Conservation (phyloP, 2,113 vertebrate species). For the Electrona antarctica region DNA sequence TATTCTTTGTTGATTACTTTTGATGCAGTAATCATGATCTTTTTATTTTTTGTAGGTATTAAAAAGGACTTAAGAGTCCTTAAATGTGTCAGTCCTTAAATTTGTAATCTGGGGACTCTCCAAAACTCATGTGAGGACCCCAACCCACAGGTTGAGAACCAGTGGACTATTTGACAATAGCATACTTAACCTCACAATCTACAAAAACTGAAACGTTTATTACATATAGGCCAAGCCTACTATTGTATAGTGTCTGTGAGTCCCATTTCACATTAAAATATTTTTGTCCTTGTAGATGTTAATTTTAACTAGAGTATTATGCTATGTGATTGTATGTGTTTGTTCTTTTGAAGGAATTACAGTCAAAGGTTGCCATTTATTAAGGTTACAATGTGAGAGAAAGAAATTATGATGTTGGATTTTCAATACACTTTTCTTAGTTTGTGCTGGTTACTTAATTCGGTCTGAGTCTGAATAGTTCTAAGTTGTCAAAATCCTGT, state of each 20-base stretch:
- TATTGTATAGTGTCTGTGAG: conserved; percentile 29
- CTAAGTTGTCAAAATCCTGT: background rate
- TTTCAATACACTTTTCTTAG: too few species aligned
- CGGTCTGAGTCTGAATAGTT: background rate
- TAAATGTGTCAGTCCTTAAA: too few species aligned
- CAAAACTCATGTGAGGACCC: too few species aligned
- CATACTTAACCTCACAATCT: conserved; percentile 46
- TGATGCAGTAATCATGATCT: too few species aligned
- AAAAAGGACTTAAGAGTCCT: too few species aligned
- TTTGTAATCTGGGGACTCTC: too few species aligned
- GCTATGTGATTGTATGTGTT: background rate
- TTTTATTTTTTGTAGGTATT: too few species aligned
- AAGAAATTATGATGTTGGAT: too few species aligned
- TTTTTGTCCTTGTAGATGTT: conserved; percentile 19
- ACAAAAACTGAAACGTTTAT: conserved; percentile 36
- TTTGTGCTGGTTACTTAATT: background rate
- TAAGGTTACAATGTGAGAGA: background rate
- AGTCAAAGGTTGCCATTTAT: conserved; percentile 4
- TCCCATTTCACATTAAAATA: conserved; percentile 16
- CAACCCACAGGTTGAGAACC: too few species aligned
- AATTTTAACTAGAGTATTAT: conserved; percentile 12
- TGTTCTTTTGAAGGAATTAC: conserved; percentile 1
- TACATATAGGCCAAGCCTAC: conserved; percentile 3
- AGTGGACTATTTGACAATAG: conserved; percentile 36
- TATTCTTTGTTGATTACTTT: too few species aligned